Conservation (phyloP, 92 coral and sea anemone species). For the Pocillopora meandrina region DNA sequence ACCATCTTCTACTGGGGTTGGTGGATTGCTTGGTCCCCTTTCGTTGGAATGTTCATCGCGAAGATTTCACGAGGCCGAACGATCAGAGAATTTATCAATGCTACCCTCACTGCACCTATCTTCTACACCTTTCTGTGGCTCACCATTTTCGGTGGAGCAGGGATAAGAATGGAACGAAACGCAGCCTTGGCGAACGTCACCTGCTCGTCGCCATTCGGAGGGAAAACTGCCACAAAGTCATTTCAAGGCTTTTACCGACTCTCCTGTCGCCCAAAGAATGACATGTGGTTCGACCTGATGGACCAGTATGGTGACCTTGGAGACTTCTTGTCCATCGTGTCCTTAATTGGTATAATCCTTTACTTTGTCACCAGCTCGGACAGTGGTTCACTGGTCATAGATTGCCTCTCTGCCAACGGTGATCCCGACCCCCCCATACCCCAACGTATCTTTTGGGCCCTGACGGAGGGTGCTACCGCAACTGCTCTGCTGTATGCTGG, state of each 20-base stretch:
- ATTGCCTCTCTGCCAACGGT: constrained; percentile 89
- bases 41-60: constrained; percentile 93
- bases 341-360: constrained; percentile 75
- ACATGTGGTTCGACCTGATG: constrained; percentile 84
- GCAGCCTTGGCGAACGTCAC: constrained; percentile 72
- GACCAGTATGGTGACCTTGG: constrained; percentile 81
- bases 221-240: constrained; percentile 39
- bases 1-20: constrained; percentile 98
- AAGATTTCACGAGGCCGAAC: constrained; percentile 90
- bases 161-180: constrained; percentile 82
- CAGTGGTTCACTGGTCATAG: constrained; percentile 90
- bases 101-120: constrained; percentile 76
- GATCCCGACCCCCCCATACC: constrained; percentile 86
- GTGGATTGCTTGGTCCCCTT: constrained; percentile 98
- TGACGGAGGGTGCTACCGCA: constrained; percentile 92
- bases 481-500: constrained; percentile 82
- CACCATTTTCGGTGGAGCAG: constrained; percentile 81
- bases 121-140: constrained; percentile 82
- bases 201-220: constrained; percentile 78
- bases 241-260: constrained; percentile 66
- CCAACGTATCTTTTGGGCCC: constrained; percentile 93
- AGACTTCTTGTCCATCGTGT: constrained; percentile 61
- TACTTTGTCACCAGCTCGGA: constrained; percentile 94
- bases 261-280: constrained; percentile 68
- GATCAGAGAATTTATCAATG: constrained; percentile 76